Evolutionary conservation across 2,797 vertebrate species (phyloP), one percentile per base, ranked within the genome.

Genomic region (Poeciliopsis turneri): DNA sequence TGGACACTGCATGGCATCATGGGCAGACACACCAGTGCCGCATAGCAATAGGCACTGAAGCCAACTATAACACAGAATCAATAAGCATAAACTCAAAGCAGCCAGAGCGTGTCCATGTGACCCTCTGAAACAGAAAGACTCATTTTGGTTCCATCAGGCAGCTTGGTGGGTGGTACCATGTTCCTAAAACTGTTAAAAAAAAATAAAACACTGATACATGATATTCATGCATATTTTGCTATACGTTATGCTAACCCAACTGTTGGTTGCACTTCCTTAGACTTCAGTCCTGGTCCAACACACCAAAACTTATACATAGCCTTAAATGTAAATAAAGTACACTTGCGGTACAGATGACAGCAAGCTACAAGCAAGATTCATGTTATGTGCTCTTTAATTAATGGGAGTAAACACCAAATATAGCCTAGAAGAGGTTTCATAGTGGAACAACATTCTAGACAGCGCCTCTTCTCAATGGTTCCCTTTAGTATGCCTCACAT

Each of bases 31-130:
- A 13, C 41, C 85, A 80, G 82, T 36, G 66, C 74, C 18, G 74
- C 77, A 73, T 12, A 84, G 78, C 82, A 82, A 84, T 76, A 75
- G 80, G 80, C 72, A 2, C 61, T 61, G 68, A 6, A 13, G 81
- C 74, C 49, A 59, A 81, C 84, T 86, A 86, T 80, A 68, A 86
- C 78, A 85, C 78, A 75, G 84, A 77, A 87, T 89, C 74, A 77
- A 82, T 88, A 88, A 74, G 86, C 79, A 77, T 75, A 78, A 77
- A 82, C 84, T 84, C 72, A 77, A 78, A 86, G 81, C 39, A 64
- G 78, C 23, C 2, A n/a, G 36, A 74, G 85, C 72, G 18, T 77
- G 82, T 88, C 71, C 88, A 79, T 76, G 83, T 86, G 85, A 83
- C 83, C 78, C 74, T 79, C 78, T 64, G 64, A 79, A 74, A 53